These are phyloP conservation scores for Synergus japonicus DNA, from an alignment of 2,888 invertebrate genomes.

Conservation along the genomic window DNA sequence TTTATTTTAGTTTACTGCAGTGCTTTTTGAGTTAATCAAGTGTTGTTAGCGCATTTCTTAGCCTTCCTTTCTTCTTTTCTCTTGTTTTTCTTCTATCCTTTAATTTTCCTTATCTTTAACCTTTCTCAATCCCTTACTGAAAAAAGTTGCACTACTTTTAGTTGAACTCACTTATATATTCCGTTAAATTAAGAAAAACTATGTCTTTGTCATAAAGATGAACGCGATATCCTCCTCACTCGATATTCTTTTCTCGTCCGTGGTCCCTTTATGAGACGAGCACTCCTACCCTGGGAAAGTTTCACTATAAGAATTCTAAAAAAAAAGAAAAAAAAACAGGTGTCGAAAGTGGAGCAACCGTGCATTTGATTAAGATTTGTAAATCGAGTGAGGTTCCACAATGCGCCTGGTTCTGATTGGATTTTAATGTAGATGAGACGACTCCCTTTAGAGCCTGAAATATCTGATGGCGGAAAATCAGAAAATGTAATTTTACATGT, in stretches of 20 bases:
- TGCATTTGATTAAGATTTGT: conserved; percentile 26
- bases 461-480: neutral
- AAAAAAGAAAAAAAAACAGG: neutral
- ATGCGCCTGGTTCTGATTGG: conserved; percentile 55
- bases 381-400: conserved; percentile 17
- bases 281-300: conserved; percentile 32
- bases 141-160: neutral
- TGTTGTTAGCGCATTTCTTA: neutral
- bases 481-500: conserved; percentile 12
- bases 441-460: neutral
- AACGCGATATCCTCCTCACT: conserved; percentile 26
- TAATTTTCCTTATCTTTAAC: neutral
- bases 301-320: neutral
- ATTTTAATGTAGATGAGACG: conserved; percentile 62
- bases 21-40: neutral
- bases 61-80: neutral
- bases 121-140: neutral
- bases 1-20: neutral
- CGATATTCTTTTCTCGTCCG: neutral
- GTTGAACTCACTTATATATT: conserved; percentile 19
- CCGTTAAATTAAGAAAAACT: neutral
- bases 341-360: conserved; percentile 9
- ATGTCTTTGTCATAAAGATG: conserved; percentile 5
- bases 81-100: neutral
- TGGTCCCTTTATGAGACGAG: neutral